Base-by-base conservation (phyloP, 2,113 vertebrate species). In the Rousettus leschenaultii region DNA sequence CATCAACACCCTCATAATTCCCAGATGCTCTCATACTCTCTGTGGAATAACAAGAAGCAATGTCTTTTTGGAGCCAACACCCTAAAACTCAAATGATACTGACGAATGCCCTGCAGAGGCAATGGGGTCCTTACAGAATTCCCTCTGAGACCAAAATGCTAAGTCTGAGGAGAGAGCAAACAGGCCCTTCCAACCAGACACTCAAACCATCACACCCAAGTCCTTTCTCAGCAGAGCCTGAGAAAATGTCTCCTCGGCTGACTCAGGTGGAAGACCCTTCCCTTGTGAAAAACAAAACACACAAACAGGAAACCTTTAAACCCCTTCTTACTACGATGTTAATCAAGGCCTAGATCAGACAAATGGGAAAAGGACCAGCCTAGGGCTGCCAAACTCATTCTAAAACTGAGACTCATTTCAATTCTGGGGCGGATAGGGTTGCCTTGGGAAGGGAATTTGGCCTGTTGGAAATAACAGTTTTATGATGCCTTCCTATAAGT, bases 401-500 rank as follows among this genome's bases (percentile, higher is more conserved):
- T 38, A 82, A 95, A 97, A 61, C 33, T 73, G 40, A 8, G n/a
- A 83, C 79, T 87, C 66, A 55, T 75, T 91, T 96, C 78, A 74
- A 28, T 75, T 57, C 51, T 71, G 73, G 83, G 84, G 85, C 57
- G 95, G 85, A 96, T 84, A 93, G 55, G 57, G 33, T 94, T 93
- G 77, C 74, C 19, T 1, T 86, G 77, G 57, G 57, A 83, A 93
- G 65, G 95, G 65, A 83, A 95, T 75, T 45, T 92, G 91, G 51
- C 74, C 61, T 86, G 55, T 66, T 97, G 93, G 88, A 97, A 97
- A 88, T 70, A 93, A 89, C 70, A 75, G 28, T 95, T 98, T 96
- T 95, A 97, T 55, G 94, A 89, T 86, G 92, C 57, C 63, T 97
- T 97, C 85, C 86, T 95, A 78, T 79, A 95, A 96, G 96, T 97